Evolutionary conservation across 1,140 invertebrate species (phyloP), one percentile per base, ranked within the genome.

Genomic region (Amyelois transitella): DNA sequence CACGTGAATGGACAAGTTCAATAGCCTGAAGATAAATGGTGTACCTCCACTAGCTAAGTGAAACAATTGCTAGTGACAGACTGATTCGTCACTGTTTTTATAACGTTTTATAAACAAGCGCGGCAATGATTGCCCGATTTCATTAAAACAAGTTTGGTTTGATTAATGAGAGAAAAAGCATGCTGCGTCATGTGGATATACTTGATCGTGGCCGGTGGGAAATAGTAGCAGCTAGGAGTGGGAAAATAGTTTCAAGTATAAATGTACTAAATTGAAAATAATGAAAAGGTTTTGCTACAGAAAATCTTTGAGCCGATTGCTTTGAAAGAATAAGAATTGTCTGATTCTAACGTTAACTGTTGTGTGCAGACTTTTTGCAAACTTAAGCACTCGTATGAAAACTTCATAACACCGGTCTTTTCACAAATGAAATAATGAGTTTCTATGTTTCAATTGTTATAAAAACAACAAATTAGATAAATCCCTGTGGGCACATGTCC

Each of bases 21-120:
- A 21, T 48, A 19, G 8, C 20, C 45, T n/a, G 8, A 18, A 51
- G 44, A 21, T 47, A 19, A 51, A 48, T 45, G 19, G 19, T 21
- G 12, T 48, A 48, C 45, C 45, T 21, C 19, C 12, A 48, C 45
- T 18, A 21, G 45, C 20, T 21, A 48, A 48, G 12, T 60, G 55
- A 54, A 58, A 62, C 60, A 63, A 58, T 63, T 63, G 56, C 56
- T 6, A 47, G 61, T 58, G 61, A 63, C 61, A 63, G 61, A 2
- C 22, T 53, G 24, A 63, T 63, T 55, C 52, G 61, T 63, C 61
- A 63, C 61, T 45, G 60, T 58, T 63, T 58, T 63, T 63, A 58
- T 63, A 25, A 43, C 12, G n/a, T 38, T 32, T 32, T 38, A 38
- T 38, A 48, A 18, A 48, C 24, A 18, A 22, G 24, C 43, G 45